These are phyloP conservation scores for Leistus spinibarbis DNA, from an alignment of 2,888 invertebrate genomes.

Conservation along the genomic window DNA sequence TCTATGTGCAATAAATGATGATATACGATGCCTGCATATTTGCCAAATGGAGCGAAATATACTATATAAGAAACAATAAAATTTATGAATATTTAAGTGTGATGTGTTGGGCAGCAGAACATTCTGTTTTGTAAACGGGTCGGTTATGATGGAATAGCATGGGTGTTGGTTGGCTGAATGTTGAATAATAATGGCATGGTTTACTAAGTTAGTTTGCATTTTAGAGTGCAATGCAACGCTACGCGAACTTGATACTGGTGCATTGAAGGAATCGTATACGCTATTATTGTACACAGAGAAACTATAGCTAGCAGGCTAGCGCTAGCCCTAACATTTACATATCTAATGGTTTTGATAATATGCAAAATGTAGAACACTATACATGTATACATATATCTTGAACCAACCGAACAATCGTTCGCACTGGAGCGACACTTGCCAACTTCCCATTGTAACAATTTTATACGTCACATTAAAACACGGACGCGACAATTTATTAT, in stretches of 20 bases:
- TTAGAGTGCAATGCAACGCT: conserved; percentile 23
- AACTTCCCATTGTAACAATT: neutral
- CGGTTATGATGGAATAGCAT: too few relatives aligned
- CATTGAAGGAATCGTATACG: conserved; percentile 23
- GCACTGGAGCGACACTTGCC: neutral
- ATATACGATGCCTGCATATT: neutral
- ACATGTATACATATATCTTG: neutral
- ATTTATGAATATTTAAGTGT: conserved; percentile 33
- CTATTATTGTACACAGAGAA: too few relatives aligned
- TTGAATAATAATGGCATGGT: conserved; percentile 31
- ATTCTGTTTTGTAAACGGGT: conserved; percentile 30
- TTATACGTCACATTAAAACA: neutral
- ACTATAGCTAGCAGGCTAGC: conserved; percentile 23
- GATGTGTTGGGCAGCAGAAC: conserved; percentile 17
- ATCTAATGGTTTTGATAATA: conserved; percentile 30
- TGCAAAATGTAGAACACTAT: conserved; percentile 3
- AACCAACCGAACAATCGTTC: neutral
- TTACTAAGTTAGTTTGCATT: conserved; percentile 32
- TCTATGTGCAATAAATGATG: too few relatives aligned
- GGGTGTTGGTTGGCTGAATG: neutral
- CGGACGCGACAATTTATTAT: neutral
- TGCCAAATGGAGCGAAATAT: neutral
- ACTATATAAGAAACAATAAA: conserved; percentile 28
- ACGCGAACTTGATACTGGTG: conserved; percentile 23
- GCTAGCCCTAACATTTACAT: conserved; percentile 27